Evolutionary conservation across 2,888 invertebrate genomes (phyloP).

Genomic region (Ischnura elegans): DNA sequence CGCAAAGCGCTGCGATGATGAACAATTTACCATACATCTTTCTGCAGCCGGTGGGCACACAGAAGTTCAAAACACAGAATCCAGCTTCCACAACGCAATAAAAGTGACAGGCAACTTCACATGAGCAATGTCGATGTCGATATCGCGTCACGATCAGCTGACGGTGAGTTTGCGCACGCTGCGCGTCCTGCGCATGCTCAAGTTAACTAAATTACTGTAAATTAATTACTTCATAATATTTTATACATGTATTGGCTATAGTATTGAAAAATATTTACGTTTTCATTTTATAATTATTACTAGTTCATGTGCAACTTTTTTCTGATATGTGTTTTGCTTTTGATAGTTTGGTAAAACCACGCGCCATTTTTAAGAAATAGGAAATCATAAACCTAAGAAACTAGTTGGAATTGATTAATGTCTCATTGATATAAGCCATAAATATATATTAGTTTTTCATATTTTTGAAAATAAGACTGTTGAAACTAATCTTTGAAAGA

Average conservation of each 20-base stretch:
- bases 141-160: conserved; percentile 60
- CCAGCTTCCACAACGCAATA: conserved; percentile 37
- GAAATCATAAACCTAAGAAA: not conserved
- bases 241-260: not conserved
- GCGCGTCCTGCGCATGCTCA: too few species aligned
- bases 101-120: not conserved
- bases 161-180: conserved; percentile 62
- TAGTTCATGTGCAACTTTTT: not conserved
- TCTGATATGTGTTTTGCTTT: not conserved
- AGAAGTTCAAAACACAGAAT: not conserved
- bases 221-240: not conserved
- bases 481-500: not conserved
- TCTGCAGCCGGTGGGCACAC: too few species aligned
- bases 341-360: not conserved
- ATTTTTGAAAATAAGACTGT: not conserved
- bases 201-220: not conserved
- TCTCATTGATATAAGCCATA: too few species aligned
- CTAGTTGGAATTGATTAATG: not conserved
- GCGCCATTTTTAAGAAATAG: not conserved
- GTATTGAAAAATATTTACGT: not conserved
- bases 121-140: conserved; percentile 38
- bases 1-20: conserved; percentile 50
- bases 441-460: not conserved
- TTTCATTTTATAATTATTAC: not conserved
- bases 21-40: conserved; percentile 24